Evolutionary conservation across 2,888 invertebrate species (phyloP).

Genomic region (Plagodis dolabraria): DNA sequence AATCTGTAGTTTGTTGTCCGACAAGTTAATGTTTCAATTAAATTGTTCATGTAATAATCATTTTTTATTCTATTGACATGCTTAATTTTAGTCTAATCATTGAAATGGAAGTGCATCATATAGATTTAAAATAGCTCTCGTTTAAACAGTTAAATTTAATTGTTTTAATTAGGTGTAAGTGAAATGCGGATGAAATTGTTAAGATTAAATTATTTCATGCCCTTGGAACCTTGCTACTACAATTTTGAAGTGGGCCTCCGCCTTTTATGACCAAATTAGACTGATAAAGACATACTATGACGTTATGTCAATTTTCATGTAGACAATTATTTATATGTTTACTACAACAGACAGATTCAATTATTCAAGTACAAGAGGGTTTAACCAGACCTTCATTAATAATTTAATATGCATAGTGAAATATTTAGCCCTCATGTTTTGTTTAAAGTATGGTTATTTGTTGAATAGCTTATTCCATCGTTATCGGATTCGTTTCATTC

Average conservation of each 20-base stretch:
- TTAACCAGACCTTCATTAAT: constrained; percentile 38
- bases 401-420: constrained; percentile 6
- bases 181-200: constrained; percentile 51
- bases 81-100: constrained; percentile 78
- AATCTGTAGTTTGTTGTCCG: constrained; percentile 82
- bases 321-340: constrained; percentile 52
- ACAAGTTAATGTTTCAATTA: constrained; percentile 79
- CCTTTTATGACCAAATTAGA: constrained; percentile 72
- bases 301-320: constrained; percentile 60
- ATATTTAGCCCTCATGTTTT: constrained; percentile 28
- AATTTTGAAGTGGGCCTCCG: constrained; percentile 62
- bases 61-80: constrained; percentile 83
- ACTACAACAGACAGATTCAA: constrained; percentile 43
- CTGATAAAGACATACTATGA: constrained; percentile 62
- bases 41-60: constrained; percentile 82
- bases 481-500: constrained; percentile 36
- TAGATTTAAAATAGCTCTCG: constrained; percentile 77
- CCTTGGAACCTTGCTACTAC: constrained; percentile 57
- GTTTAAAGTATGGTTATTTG: constrained; percentile 18
- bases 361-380: constrained; percentile 52
- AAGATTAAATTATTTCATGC: constrained; percentile 56
- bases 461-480: constrained; percentile 31
- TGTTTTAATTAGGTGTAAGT: constrained; percentile 73
- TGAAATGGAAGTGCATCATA: constrained; percentile 76
- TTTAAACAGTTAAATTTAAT: constrained; percentile 61